phyloP scores from a whole-genome alignment of 2,113 vertebrate species.

The Amphilophus citrinellus region DNA sequence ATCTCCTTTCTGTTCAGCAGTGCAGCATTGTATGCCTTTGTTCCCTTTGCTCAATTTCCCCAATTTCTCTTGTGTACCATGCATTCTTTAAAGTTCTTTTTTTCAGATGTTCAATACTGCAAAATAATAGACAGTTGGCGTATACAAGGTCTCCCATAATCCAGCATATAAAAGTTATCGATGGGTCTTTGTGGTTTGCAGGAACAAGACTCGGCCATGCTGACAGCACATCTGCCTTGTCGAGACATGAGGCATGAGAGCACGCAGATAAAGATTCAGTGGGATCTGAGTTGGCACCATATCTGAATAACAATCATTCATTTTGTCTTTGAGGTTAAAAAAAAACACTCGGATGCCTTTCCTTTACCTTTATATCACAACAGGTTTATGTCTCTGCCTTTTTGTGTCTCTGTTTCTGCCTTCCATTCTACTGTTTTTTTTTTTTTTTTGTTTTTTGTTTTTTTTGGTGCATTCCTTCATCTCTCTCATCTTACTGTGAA shows the following conservation, averaged over 20 bases:
- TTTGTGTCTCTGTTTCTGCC: not conserved
- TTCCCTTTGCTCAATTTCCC: not conserved
- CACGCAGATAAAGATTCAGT: too few relatives aligned
- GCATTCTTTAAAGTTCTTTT: not conserved
- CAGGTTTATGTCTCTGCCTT: not conserved
- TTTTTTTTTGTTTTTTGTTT: not conserved
- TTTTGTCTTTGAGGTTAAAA: not conserved
- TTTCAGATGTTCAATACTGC: not conserved
- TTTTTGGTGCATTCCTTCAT: not conserved
- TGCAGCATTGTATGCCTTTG: not conserved
- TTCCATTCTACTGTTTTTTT: not conserved
- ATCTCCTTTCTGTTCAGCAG: slow-evolving; percentile 9
- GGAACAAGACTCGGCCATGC: not conserved
- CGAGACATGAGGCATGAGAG: too few relatives aligned
- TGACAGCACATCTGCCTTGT: not conserved
- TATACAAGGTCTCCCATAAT: not conserved
- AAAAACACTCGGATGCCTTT: not conserved
- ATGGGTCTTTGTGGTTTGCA: rapidly evolving
- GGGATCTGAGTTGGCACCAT: not conserved
- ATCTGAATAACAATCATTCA: not conserved
- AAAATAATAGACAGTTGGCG: not conserved
- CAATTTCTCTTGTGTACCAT: not conserved
- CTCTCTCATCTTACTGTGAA: not conserved
- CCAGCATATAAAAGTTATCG: not conserved
- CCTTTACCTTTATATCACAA: not conserved